phyloP scores from a whole-genome alignment of 2,888 invertebrate species.

The Phyto melanocephala region DNA sequence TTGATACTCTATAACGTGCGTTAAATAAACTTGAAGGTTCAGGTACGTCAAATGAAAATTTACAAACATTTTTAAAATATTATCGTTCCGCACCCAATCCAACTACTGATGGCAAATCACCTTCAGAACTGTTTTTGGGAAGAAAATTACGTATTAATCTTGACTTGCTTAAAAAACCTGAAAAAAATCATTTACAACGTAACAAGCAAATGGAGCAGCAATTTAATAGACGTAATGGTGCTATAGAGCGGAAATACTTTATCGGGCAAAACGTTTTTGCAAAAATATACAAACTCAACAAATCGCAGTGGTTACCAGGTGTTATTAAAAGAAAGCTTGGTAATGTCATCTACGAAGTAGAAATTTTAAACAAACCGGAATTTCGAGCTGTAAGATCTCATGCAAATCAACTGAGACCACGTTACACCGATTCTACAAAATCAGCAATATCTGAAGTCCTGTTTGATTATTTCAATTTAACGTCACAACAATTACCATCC shows the following conservation, averaged over 20 bases:
- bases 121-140: conserved; percentile 36
- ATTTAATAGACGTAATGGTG: background rate
- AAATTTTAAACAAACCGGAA: conserved; percentile 15
- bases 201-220: conserved; percentile 4
- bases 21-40: conserved; percentile 21
- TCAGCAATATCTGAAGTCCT: background rate
- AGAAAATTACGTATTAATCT: conserved; percentile 18
- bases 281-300: conserved; percentile 13
- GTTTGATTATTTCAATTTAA: conserved; percentile 16
- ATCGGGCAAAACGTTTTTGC: conserved; percentile 14
- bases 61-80: conserved; percentile 4
- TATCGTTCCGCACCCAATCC: conserved; percentile 15
- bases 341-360: conserved; percentile 17
- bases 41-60: conserved; percentile 1
- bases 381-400: conserved; percentile 37
- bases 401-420: conserved; percentile 30
- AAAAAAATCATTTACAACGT: background rate
- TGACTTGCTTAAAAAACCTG: conserved; percentile 14
- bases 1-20: conserved; percentile 32
- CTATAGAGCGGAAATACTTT: background rate
- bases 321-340: conserved; percentile 1
- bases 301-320: background rate
- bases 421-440: background rate
- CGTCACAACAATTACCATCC: background rate
- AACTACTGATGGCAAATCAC: background rate